Percentiles rank a stretch among this genome's conserved stretches.
Conservation (phyloP, 2,888 invertebrate species). For the Alloscopus bannaensis region DNA sequence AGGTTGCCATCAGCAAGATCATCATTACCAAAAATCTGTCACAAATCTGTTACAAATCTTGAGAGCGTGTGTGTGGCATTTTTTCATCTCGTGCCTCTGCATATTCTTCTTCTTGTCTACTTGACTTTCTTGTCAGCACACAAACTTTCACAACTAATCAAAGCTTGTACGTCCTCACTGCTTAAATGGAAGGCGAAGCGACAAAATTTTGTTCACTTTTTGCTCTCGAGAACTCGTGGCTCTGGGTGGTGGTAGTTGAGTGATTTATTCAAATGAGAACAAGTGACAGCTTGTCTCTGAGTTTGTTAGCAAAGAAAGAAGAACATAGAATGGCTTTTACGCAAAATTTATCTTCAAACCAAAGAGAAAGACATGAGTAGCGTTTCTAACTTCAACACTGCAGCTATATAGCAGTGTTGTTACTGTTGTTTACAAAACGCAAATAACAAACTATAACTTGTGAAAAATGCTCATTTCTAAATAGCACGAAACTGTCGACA, state of each 20-base stretch:
- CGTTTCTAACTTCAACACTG: background rate
- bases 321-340: constrained; percentile 54
- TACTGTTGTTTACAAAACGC: background rate
- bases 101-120: no score
- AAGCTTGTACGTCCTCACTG: no score
- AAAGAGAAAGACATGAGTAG: constrained; percentile 29
- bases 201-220: constrained; percentile 49
- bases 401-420: background rate
- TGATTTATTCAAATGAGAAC: constrained; percentile 61
- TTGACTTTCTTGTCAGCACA: no score
- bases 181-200: constrained; percentile 2
- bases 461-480: no score
- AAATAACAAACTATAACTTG: background rate
- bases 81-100: no score
- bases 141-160: no score
- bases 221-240: constrained; percentile 20
- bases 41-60: no score
- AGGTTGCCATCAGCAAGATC: no score
- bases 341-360: constrained; percentile 31
- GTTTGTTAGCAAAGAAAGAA: constrained; percentile 48
- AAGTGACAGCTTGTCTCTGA: constrained; percentile 50
- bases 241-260: constrained; percentile 40
- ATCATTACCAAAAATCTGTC: no score
- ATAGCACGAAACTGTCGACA: no score
- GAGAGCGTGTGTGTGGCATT: no score